phyloP scores from a whole-genome alignment of 2,797 vertebrate species.

The Tragopan temminckii region DNA sequence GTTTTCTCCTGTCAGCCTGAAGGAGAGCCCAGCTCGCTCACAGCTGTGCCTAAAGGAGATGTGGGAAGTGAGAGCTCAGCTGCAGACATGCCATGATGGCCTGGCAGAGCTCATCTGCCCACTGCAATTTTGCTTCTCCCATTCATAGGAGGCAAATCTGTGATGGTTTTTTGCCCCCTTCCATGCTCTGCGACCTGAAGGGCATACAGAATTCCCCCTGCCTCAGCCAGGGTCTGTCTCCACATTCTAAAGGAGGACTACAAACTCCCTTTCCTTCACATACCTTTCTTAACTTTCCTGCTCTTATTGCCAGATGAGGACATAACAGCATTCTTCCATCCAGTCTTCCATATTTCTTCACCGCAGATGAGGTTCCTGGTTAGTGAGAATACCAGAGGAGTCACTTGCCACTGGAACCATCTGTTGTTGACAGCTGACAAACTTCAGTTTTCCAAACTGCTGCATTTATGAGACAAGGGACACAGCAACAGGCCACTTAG shows the following conservation, averaged over 20 bases:
- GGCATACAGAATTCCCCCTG: not conserved
- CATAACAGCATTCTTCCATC: not conserved
- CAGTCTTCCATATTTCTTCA: not conserved
- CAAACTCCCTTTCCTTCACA: not conserved
- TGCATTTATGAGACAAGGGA: fast-evolving
- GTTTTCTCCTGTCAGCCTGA: not conserved
- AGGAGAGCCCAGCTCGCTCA: not conserved
- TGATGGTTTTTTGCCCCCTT: not conserved
- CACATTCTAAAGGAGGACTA: not conserved
- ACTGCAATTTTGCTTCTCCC: not conserved
- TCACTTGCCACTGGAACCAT: not conserved
- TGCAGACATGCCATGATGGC: not conserved
- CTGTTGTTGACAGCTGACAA: not conserved
- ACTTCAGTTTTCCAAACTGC: not conserved
- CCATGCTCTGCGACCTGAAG: not conserved
- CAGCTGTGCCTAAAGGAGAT: slow-evolving; percentile 24
- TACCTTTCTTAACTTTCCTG: not conserved
- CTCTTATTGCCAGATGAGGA: not conserved
- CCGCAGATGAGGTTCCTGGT: not conserved
- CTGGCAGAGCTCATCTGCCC: not conserved
- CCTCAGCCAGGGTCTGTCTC: not conserved
- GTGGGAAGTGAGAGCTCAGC: not conserved
- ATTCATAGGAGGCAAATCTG: not conserved
- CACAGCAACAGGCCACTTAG: not conserved
- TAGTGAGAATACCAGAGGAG: not conserved